phyloP scores from a whole-genome alignment of 2,797 vertebrate species.

The Sebastes trivittatus region DNA sequence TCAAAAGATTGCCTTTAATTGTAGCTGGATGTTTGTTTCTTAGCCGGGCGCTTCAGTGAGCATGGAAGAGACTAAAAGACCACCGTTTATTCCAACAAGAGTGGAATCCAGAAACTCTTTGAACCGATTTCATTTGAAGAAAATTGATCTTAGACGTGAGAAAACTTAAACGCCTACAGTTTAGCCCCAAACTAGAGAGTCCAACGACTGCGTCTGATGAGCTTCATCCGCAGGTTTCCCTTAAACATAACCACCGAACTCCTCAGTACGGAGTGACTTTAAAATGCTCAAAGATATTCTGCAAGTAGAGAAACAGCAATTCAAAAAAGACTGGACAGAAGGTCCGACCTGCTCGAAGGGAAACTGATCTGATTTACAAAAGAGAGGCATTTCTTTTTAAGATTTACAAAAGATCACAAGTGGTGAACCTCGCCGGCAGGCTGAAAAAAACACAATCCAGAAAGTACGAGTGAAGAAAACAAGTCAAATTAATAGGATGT shows the following conservation, averaged over 20 bases:
- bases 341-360: conserved; percentile 56
- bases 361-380: conserved; percentile 37
- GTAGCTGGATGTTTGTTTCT: conserved; percentile 67
- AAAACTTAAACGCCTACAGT: conserved; percentile 10
- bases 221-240: conserved; percentile 21
- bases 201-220: neutral
- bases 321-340: conserved; percentile 38
- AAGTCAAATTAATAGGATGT: conserved; percentile 76
- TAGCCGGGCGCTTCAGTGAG: conserved; percentile 6
- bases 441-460: conserved; percentile 43
- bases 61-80: conserved; percentile 30
- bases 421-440: conserved; percentile 46
- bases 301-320: conserved; percentile 3
- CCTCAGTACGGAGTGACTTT: neutral
- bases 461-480: conserved; percentile 64
- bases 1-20: conserved; percentile 73
- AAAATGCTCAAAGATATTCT: conserved; percentile 27
- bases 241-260: conserved; percentile 19
- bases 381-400: conserved; percentile 47
- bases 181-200: conserved; percentile 35
- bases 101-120: conserved; percentile 32
- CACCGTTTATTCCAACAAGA: conserved; percentile 57
- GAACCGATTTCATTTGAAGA: conserved; percentile 30
- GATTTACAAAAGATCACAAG: conserved; percentile 41
- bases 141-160: conserved; percentile 10